These are phyloP conservation scores for Mormyrops boulengeri DNA, from an alignment of 2,797 vertebrate genomes.

Conservation along the genomic window DNA sequence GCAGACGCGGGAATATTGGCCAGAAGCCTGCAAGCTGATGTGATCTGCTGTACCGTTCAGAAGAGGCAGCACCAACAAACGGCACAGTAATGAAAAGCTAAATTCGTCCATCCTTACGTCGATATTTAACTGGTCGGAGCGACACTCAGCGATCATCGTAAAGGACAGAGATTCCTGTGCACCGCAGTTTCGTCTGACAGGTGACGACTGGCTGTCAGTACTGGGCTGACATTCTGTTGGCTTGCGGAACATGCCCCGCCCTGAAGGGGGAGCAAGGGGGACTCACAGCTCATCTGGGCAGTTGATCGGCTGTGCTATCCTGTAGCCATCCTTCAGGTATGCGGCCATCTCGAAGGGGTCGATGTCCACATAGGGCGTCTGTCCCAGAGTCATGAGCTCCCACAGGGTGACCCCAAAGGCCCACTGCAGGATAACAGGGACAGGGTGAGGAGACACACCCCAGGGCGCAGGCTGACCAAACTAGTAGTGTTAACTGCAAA, in stretches of 20 bases:
- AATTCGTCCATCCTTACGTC: not conserved
- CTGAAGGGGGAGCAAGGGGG: not conserved
- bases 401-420: constrained; percentile 94
- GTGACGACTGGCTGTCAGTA: not conserved
- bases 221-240: not conserved
- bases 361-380: constrained; percentile 95
- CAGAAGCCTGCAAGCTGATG: not conserved
- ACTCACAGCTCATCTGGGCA: constrained; percentile 97
- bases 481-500: not conserved
- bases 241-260: not conserved
- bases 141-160: not conserved
- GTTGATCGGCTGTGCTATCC: constrained; percentile 99
- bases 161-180: not conserved
- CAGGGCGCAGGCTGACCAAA: not conserved
- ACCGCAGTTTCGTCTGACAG: not conserved
- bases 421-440: constrained; percentile 66
- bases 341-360: constrained; percentile 99
- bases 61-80: not conserved
- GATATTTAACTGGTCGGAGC: not conserved
- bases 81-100: not conserved
- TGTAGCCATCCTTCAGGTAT: constrained; percentile 96
- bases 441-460: not conserved
- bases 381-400: constrained; percentile 97
- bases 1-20: not conserved
- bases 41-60: not conserved